A percentile compares a stretch with the other conserved stretches of the same genome.
These are phyloP conservation scores for Bufo bufo DNA, from an alignment of 2,113 vertebrate species.

Conservation along the genomic window DNA sequence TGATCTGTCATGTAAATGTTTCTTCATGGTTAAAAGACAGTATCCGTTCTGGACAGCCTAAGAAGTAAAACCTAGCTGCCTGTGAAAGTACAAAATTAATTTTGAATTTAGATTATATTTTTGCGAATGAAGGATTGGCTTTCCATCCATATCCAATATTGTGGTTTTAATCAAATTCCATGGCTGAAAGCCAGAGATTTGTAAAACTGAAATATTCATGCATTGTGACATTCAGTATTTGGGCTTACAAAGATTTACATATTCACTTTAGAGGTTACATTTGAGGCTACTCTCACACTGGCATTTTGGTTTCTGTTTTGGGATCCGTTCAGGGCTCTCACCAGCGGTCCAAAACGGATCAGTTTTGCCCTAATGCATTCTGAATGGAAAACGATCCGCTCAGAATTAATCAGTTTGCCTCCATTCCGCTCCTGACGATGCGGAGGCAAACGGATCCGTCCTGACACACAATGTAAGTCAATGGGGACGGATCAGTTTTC, in stretches of 20 bases:
- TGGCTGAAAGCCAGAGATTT: constrained; percentile 40
- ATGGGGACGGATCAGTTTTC: too few relatives aligned
- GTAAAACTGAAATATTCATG: constrained; percentile 2
- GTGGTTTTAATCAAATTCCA: constrained; percentile 45
- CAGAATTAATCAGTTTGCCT: too few relatives aligned
- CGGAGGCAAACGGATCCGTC: too few relatives aligned
- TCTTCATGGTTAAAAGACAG: constrained; percentile 46
- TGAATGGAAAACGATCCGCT: too few relatives aligned
- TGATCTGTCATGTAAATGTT: constrained; percentile 29
- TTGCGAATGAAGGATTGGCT: constrained; percentile 28
- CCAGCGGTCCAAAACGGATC: too few relatives aligned
- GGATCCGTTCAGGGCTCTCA: too few relatives aligned
- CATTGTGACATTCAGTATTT: constrained; percentile 3
- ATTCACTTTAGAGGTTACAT: constrained; percentile 6
- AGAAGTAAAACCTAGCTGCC: constrained; percentile 4
- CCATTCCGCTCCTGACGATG: too few relatives aligned
- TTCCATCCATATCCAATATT: constrained; percentile 46
- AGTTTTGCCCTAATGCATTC: too few relatives aligned
- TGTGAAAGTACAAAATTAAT: constrained; percentile 44
- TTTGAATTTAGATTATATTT: constrained; percentile 52
- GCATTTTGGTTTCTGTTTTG: too few relatives aligned
- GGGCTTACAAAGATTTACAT: constrained; percentile 20
- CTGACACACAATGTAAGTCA: too few relatives aligned
- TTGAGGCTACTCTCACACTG: too few relatives aligned
- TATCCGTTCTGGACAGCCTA: not conserved